phyloP scores from a whole-genome alignment of 2,888 invertebrate genomes.

The Drosophila testacea region DNA sequence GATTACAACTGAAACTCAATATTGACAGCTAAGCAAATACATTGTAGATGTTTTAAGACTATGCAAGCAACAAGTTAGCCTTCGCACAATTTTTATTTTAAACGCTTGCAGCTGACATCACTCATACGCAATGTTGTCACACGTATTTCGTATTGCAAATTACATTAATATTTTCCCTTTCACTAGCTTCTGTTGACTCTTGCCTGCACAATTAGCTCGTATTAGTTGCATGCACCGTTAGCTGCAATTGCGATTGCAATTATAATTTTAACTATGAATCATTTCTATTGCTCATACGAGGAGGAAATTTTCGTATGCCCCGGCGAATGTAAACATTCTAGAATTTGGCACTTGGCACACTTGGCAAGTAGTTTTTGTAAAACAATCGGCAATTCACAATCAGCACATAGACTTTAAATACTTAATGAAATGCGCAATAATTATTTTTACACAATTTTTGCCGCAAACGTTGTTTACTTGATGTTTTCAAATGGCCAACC shows the following conservation, averaged over 20 bases:
- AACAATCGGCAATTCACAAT: conserved; percentile 6
- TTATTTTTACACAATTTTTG: conserved; percentile 33
- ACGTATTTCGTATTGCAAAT: conserved; percentile 1
- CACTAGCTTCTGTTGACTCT: conserved; percentile 20
- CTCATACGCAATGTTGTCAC: conserved; percentile 41
- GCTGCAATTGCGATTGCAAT: conserved; percentile 23
- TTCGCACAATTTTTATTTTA: conserved; percentile 18
- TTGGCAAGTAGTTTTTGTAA: conserved; percentile 22
- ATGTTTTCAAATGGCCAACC: conserved; percentile 42
- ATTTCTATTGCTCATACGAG: conserved; percentile 20
- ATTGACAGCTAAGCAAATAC: background rate
- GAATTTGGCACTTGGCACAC: conserved; percentile 65
- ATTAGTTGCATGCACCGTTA: conserved; percentile 31
- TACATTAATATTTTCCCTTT: conserved; percentile 28
- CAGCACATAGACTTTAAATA: conserved; percentile 47
- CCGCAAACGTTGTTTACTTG: conserved; percentile 29
- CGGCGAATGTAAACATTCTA: conserved; percentile 54
- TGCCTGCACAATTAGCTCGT: conserved; percentile 47
- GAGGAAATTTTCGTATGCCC: background rate
- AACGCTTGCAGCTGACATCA: conserved; percentile 35
- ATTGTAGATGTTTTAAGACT: background rate
- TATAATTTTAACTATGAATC: conserved; percentile 46
- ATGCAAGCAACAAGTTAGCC: conserved; percentile 32
- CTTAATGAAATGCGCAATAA: conserved; percentile 62
- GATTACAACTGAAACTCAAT: conserved; percentile 15